Percentiles rank a stretch among this genome's conserved stretches.
Evolutionary conservation across 2,888 invertebrate species (phyloP).

Genomic region (Eilema depressum): DNA sequence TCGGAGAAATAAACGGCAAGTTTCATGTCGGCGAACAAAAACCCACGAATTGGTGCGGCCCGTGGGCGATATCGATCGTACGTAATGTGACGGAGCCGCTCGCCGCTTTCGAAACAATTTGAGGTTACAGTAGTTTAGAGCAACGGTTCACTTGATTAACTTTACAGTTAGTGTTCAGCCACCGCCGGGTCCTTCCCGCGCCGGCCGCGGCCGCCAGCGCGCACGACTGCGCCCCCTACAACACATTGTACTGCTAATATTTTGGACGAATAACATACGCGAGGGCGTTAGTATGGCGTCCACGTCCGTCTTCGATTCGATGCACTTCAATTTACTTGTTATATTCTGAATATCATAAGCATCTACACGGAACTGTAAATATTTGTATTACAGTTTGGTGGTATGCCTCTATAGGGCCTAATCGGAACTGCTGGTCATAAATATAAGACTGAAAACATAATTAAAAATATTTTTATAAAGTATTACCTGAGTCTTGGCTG

Average conservation of each 20-base stretch:
- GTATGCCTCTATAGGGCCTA: too few species aligned
- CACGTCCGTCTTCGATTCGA: conserved; percentile 5
- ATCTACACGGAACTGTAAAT: neutral
- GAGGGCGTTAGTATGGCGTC: conserved; percentile 15
- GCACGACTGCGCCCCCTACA: conserved; percentile 15
- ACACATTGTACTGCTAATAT: conserved; percentile 36
- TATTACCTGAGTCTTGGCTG: neutral
- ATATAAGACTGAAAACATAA: too few species aligned
- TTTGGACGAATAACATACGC: conserved; percentile 30
- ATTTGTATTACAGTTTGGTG: neutral
- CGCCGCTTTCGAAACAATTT: conserved; percentile 25
- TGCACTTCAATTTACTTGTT: conserved; percentile 19
- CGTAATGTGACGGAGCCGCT: conserved; percentile 2
- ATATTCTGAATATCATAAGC: conserved; percentile 6
- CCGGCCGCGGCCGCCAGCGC: too few species aligned
- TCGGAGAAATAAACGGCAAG: conserved; percentile 57
- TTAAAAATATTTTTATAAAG: neutral
- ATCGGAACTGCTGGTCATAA: neutral
- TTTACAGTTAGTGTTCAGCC: conserved; percentile 15
- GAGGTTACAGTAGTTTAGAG: conserved; percentile 22
- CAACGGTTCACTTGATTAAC: conserved; percentile 31
- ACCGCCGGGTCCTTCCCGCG: neutral
- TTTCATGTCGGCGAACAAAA: conserved; percentile 23
- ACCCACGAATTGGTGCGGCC: conserved; percentile 14
- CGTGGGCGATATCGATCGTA: conserved; percentile 48